phyloP scores from a whole-genome alignment of 1,140 invertebrate genomes.

The Drosophila burlai region DNA sequence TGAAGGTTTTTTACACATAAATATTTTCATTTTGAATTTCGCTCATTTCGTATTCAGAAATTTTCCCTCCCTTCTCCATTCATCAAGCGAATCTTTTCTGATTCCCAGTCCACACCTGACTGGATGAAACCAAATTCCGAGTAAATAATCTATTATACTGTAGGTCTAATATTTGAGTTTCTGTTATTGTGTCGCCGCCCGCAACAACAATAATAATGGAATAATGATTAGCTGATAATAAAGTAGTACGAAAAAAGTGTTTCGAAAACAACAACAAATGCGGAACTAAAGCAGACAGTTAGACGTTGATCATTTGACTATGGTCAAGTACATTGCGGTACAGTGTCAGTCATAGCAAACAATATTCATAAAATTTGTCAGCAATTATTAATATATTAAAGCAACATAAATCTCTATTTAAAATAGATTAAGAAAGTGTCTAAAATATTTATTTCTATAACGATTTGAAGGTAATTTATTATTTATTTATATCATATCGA shows the following conservation, averaged over 20 bases:
- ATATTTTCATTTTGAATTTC: constrained; percentile 15
- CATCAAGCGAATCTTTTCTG: constrained; percentile 25
- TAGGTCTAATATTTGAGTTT: constrained; percentile 23
- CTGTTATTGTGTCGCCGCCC: constrained; percentile 16
- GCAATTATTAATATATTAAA: no score
- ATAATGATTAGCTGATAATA: constrained; percentile 54
- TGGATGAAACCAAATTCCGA: constrained; percentile 65
- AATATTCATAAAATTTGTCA: no score
- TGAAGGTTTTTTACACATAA: constrained; percentile 13
- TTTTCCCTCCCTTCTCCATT: constrained; percentile 8
- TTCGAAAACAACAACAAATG: constrained; percentile 27
- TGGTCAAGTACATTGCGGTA: constrained; percentile 41
- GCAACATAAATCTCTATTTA: no score
- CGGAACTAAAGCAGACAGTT: constrained; percentile 57
- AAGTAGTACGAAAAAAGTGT: constrained; percentile 32
- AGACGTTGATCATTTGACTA: constrained; percentile 55
- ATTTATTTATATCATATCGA: no score
- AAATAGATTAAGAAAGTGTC: no score
- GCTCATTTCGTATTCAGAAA: constrained; percentile 25
- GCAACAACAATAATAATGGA: constrained; percentile 28
- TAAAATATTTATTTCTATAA: no score
- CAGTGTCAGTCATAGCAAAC: neutral
- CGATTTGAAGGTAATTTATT: no score
- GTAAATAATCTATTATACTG: constrained; percentile 33
- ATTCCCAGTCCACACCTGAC: constrained; percentile 57